These are phyloP conservation scores for Serrognathus titanus DNA, from an alignment of 2,888 invertebrate genomes.

Conservation along the genomic window DNA sequence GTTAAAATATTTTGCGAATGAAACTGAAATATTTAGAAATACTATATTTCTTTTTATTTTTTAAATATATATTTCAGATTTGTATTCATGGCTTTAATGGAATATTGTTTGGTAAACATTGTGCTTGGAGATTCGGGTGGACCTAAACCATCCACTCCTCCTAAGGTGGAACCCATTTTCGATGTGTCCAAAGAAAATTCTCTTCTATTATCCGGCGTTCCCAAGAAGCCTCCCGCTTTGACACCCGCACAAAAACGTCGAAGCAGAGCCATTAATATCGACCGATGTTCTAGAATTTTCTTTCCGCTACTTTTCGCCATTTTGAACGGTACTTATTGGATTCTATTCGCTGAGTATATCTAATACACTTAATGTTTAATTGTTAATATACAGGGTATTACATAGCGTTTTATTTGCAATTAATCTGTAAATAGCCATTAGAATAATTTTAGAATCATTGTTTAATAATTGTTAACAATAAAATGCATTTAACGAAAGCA, in stretches of 20 bases:
- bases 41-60: not conserved
- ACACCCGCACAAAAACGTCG: slow-evolving; percentile 60
- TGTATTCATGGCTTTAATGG: slow-evolving; percentile 92
- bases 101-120: slow-evolving; percentile 86
- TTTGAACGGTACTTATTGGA: slow-evolving; percentile 69
- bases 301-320: slow-evolving; percentile 68
- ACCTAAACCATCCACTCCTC: slow-evolving; percentile 54
- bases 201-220: slow-evolving; percentile 42
- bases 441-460: too few relatives aligned
- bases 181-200: slow-evolving; percentile 52
- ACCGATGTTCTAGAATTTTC: slow-evolving; percentile 66
- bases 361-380: slow-evolving; percentile 42
- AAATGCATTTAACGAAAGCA: too few relatives aligned
- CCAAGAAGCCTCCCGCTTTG: slow-evolving; percentile 44
- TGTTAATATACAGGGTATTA: too few relatives aligned
- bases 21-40: not conserved
- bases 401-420: too few relatives aligned
- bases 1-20: too few relatives aligned
- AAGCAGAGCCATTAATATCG: slow-evolving; percentile 66
- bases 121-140: slow-evolving; percentile 72
- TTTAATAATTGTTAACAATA: too few relatives aligned
- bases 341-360: slow-evolving; percentile 69
- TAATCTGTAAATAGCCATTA: too few relatives aligned
- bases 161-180: slow-evolving; percentile 54
- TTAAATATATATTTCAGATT: slow-evolving; percentile 55